phyloP scores from a whole-genome alignment of 2,113 vertebrate species.

The Zootoca vivipara region DNA sequence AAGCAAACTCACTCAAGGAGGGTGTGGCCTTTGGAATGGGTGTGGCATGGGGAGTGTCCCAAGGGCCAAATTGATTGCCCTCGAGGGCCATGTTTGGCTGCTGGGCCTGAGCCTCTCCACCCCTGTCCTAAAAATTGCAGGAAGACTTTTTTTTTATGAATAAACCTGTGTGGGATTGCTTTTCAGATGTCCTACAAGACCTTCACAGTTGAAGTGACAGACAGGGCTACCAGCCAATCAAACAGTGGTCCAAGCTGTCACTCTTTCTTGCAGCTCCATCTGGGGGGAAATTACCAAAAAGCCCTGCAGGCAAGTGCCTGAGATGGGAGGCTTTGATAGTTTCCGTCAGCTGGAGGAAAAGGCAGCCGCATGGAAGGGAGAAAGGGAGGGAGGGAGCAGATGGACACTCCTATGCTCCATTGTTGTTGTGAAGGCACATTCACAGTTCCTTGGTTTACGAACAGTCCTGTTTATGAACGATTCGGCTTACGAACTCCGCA shows the following conservation, averaged over 20 bases:
- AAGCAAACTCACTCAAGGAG: too few species aligned
- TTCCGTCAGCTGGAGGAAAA: neutral
- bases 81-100: too few species aligned
- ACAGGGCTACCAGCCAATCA: neutral
- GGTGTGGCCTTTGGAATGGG: too few species aligned
- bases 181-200: neutral
- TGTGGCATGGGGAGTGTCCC: too few species aligned
- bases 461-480: too few species aligned
- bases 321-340: neutral
- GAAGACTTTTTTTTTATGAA: neutral
- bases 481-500: too few species aligned
- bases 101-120: too few species aligned
- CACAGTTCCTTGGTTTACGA: neutral
- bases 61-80: too few species aligned
- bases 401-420: neutral
- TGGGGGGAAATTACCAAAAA: neutral
- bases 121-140: neutral
- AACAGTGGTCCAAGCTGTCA: neutral
- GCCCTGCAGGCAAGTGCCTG: neutral
- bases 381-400: neutral
- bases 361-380: neutral
- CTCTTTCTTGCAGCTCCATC: neutral
- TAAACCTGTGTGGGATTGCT: neutral
- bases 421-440: neutral
- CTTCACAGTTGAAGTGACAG: neutral